A percentile compares a stretch with the other conserved stretches of the same genome.
phyloP scores from a whole-genome alignment of 1,140 invertebrate species.

The Pantala flavescens region DNA sequence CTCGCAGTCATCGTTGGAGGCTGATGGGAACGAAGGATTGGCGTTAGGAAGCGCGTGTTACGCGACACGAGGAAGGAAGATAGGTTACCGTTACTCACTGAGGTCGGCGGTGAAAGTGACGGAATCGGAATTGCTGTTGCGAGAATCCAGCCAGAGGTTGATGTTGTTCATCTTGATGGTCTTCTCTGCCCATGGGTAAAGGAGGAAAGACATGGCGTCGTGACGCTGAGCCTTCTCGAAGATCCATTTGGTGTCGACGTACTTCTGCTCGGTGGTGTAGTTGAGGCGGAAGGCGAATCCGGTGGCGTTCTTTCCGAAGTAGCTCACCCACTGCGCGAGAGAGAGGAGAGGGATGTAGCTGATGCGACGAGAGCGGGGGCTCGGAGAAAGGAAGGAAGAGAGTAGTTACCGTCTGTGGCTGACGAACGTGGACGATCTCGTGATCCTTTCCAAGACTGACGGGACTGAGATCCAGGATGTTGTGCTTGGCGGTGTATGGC shows the following conservation, averaged over 20 bases:
- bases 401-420: conserved; percentile 27
- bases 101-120: conserved; percentile 24
- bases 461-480: conserved; percentile 42
- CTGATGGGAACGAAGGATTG: not conserved
- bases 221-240: conserved; percentile 23
- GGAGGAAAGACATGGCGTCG: conserved; percentile 26
- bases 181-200: conserved; percentile 20
- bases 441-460: conserved; percentile 34
- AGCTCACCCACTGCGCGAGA: not conserved
- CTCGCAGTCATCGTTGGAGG: too few relatives aligned
- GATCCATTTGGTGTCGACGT: conserved; percentile 27
- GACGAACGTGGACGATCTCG: conserved; percentile 28
- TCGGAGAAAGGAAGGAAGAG: not conserved
- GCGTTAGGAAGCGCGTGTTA: not conserved
- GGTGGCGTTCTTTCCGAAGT: conserved; percentile 26
- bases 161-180: conserved; percentile 23
- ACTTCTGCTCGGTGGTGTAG: conserved; percentile 35
- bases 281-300: conserved; percentile 39
- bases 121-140: conserved; percentile 24
- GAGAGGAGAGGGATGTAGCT: not conserved
- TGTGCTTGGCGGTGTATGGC: conserved; percentile 46
- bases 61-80: not conserved
- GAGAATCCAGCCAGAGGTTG: conserved; percentile 24
- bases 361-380: not conserved
- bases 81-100: conserved; percentile 14